Percentiles rank a stretch among this genome's conserved stretches.
Evolutionary conservation across 30 jellyfish, hydroid and myxozoan species (phyloP).

Genomic region (Catostylus mosaicus): DNA sequence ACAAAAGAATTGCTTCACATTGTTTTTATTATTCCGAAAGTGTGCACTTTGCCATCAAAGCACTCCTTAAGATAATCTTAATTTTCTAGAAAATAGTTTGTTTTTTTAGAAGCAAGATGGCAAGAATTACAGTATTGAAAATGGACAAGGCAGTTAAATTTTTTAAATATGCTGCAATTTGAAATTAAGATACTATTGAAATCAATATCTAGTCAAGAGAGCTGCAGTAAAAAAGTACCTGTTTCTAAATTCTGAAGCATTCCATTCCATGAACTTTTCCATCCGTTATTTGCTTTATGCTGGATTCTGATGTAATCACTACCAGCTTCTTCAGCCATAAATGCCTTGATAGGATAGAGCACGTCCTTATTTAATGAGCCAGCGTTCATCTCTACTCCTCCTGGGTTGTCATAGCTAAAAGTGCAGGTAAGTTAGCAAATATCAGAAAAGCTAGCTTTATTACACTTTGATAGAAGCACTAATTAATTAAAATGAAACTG

Average conservation of each 20-base stretch:
- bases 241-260: slow-evolving; percentile 11
- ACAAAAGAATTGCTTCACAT: too few relatives aligned
- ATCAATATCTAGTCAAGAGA: too few relatives aligned
- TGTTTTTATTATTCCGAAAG: too few relatives aligned
- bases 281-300: not conserved
- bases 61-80: not conserved
- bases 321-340: not conserved
- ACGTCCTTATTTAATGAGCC: not conserved
- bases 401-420: too few relatives aligned
- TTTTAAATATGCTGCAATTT: not conserved
- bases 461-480: too few relatives aligned
- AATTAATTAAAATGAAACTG: too few relatives aligned
- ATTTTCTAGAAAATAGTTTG: not conserved
- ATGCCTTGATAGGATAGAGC: slow-evolving; percentile 1
- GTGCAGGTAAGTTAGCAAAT: too few relatives aligned
- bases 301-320: slow-evolving; percentile 4
- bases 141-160: not conserved
- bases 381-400: not conserved
- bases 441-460: too few relatives aligned
- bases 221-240: too few relatives aligned
- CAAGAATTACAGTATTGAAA: not conserved
- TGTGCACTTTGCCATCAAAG: too few relatives aligned
- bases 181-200: too few relatives aligned
- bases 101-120: not conserved
- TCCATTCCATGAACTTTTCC: slow-evolving; percentile 4